phyloP scores from a whole-genome alignment of 2,113 vertebrate species.

The Eublepharis macularius region DNA sequence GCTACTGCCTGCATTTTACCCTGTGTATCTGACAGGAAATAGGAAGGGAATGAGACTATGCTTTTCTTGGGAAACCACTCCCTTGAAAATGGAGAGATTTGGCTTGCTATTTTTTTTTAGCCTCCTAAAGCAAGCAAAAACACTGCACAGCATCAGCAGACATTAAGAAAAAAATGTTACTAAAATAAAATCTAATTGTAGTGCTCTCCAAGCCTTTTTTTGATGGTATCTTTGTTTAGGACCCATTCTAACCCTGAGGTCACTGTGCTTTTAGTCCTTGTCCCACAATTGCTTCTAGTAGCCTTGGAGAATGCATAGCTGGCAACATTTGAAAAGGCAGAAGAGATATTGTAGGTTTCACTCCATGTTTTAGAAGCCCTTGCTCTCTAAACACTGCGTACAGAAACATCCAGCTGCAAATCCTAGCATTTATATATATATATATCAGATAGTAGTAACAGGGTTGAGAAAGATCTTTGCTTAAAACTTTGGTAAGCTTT shows the following conservation, averaged over 20 bases:
- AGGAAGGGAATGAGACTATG: conserved; percentile 72
- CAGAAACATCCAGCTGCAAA: not conserved
- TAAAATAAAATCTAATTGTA: conserved; percentile 65
- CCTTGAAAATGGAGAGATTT: conserved; percentile 75
- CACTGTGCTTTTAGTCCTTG: not conserved
- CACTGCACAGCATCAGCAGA: conserved; percentile 61
- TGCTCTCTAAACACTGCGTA: not conserved
- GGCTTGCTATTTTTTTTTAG: conserved; percentile 73
- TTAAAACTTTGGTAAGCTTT: not conserved
- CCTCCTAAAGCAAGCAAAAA: conserved; percentile 75
- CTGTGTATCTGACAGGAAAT: conserved; percentile 68
- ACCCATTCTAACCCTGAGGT: not conserved
- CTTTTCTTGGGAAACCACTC: conserved; percentile 82
- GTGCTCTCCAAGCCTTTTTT: conserved; percentile 14
- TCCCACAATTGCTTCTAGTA: not conserved
- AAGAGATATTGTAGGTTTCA: not conserved
- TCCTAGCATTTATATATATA: not conserved
- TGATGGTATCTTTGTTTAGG: not conserved
- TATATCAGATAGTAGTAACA: not conserved
- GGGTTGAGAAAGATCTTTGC: not conserved
- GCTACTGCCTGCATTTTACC: conserved; percentile 46
- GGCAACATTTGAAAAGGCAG: not conserved
- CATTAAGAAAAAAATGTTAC: conserved; percentile 68
- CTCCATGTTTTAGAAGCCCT: not conserved
- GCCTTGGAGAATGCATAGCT: not conserved